These are phyloP conservation scores for Gasterosteus aculeatus DNA, from an alignment of 2,113 vertebrate genomes.

Conservation along the genomic window DNA sequence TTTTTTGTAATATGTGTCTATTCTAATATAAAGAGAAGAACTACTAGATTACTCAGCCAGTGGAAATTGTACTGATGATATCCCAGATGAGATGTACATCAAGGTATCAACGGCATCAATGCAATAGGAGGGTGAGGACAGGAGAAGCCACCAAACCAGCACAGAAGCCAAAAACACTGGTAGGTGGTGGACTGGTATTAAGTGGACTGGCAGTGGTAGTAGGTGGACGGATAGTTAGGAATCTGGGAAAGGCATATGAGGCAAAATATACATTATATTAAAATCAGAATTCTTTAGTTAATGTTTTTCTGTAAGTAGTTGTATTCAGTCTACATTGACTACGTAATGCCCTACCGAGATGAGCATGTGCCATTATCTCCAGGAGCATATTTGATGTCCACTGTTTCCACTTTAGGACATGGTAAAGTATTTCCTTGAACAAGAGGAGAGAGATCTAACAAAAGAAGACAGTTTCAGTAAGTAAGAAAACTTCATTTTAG, in stretches of 20 bases:
- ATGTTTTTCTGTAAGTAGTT: neutral
- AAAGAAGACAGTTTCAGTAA: neutral
- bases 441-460: conserved; percentile 49
- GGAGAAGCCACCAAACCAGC: conserved; percentile 35
- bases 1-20: neutral
- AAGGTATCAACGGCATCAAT: conserved; percentile 32
- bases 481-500: neutral
- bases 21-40: neutral
- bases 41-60: neutral
- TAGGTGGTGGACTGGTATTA: neutral
- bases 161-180: conserved; percentile 44
- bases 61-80: neutral
- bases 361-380: conserved; percentile 21
- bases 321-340: neutral
- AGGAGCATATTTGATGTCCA: neutral
- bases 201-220: neutral
- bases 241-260: conserved; percentile 17
- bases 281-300: neutral
- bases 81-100: conserved; percentile 1
- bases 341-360: conserved; percentile 7
- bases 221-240: neutral
- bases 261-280: neutral
- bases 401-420: conserved; percentile 19
- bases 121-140: conserved; percentile 32
- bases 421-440: conserved; percentile 34